Evolutionary conservation across 1,140 invertebrate species (phyloP), one percentile per base, ranked within the genome.

Genomic region (Heliothis subflexa): DNA sequence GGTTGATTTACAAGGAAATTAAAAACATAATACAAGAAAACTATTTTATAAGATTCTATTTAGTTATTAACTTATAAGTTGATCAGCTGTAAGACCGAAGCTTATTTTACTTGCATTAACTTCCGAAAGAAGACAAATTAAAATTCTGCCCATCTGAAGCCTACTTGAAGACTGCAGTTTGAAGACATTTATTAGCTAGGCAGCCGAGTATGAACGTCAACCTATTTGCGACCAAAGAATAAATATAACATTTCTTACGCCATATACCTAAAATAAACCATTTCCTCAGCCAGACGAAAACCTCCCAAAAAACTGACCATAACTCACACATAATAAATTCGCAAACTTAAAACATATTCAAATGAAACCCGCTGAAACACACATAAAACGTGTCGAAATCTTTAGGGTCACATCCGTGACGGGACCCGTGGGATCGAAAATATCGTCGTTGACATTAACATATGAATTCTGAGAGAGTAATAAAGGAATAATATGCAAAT

Each of bases 401-500:
- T 82, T 82, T 81, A 81, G 83, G 82, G 82, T 73, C 78, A 73
- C 79, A 72, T 80, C 83, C 59, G 45, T 33, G 28, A 57, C 52
- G 33, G 78, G 71, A 76, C 85, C 84, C 33, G 1, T 25, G 81
- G 85, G 84, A 81, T 78, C 83, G 78, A 83, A 85, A 88, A 89
- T 89, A 83, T 81, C 79, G 72, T 70, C 78, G 72, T 75, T 75
- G 76, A 79, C 82, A 89, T 89, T 89, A 88, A 47, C 88, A 89
- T 88, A 88, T 89, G 88, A 89, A 88, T 89, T 86, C 85, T 76
- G 77, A 80, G 78, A 86, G 81, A 80, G 85, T 87, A 82, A 88
- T 89, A 89, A 89, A 89, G 83, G 84, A 84, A 89, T 89, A 89
- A 89, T 87, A 89, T 89, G 86, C 88, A 87, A 89, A 89, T 88